phyloP scores from a whole-genome alignment of 2,888 invertebrate genomes.

The Yponomeuta malinellus region DNA sequence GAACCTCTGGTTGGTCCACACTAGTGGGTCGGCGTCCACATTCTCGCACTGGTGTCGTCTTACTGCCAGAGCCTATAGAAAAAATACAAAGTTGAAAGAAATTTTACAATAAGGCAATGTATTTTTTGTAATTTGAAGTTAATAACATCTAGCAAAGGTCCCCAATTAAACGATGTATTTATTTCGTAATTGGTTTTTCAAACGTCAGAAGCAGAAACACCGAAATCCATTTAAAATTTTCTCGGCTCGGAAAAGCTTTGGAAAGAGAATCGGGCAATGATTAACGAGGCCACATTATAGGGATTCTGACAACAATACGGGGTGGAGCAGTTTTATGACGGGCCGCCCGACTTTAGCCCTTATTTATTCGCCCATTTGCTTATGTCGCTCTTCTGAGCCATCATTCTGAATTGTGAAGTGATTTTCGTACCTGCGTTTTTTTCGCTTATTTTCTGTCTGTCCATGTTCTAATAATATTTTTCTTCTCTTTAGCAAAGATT shows the following conservation, averaged over 20 bases:
- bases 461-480: too few relatives aligned
- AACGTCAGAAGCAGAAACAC: background rate
- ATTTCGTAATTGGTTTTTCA: background rate
- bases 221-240: conserved; percentile 7
- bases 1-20: conserved; percentile 97
- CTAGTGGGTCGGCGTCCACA: conserved; percentile 92
- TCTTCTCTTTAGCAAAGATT: too few relatives aligned
- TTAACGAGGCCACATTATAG: conserved; percentile 51
- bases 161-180: background rate
- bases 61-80: conserved; percentile 85
- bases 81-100: conserved; percentile 17
- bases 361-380: conserved; percentile 50
- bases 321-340: conserved; percentile 41
- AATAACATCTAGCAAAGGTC: background rate
- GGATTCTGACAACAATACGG: conserved; percentile 31
- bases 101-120: background rate
- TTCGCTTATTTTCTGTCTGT: too few relatives aligned
- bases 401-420: background rate
- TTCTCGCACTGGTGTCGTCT: conserved; percentile 92
- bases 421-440: background rate
- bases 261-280: conserved; percentile 34
- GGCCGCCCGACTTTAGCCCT: background rate
- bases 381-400: conserved; percentile 12
- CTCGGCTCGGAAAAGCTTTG: background rate
- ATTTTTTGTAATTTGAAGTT: too few relatives aligned